Conservation (phyloP, 2,113 vertebrate genomes). For the Podocnemis expansa region DNA sequence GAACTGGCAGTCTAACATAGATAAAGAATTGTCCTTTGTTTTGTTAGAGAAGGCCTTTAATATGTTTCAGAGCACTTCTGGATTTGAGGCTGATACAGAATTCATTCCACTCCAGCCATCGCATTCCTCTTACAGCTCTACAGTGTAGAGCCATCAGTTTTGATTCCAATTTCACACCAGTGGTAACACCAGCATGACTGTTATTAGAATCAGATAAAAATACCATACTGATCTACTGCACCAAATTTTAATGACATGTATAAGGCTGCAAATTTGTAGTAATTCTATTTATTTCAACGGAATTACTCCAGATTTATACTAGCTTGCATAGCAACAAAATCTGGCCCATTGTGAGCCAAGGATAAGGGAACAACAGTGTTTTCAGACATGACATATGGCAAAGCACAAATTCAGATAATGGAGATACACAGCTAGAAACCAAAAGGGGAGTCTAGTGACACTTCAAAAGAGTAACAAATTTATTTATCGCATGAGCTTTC, state of each 20-base stretch:
- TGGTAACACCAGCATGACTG: not conserved
- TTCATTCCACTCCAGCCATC: not conserved
- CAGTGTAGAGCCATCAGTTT: not conserved
- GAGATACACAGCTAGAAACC: not conserved
- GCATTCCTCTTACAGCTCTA: not conserved
- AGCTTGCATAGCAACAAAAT: not conserved
- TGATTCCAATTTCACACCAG: not conserved
- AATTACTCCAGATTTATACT: not conserved
- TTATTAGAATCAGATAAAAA: not conserved
- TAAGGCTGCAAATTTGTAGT: rapidly evolving
- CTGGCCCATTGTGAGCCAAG: not conserved
- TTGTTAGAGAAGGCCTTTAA: not conserved
- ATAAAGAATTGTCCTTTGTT: not conserved
- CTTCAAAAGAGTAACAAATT: too few relatives aligned
- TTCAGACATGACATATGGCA: not conserved
- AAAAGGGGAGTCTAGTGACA: too few relatives aligned
- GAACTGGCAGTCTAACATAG: not conserved
- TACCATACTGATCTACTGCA: not conserved
- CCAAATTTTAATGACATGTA: not conserved
- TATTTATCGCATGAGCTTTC: too few relatives aligned
- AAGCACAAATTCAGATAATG: not conserved
- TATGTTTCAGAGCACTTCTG: not conserved
- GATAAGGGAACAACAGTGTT: not conserved
- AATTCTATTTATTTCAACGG: not conserved
- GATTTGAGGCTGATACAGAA: not conserved